These are phyloP conservation scores for Dendrolimus punctatus DNA, from an alignment of 1,140 invertebrate species.

Conservation along the genomic window DNA sequence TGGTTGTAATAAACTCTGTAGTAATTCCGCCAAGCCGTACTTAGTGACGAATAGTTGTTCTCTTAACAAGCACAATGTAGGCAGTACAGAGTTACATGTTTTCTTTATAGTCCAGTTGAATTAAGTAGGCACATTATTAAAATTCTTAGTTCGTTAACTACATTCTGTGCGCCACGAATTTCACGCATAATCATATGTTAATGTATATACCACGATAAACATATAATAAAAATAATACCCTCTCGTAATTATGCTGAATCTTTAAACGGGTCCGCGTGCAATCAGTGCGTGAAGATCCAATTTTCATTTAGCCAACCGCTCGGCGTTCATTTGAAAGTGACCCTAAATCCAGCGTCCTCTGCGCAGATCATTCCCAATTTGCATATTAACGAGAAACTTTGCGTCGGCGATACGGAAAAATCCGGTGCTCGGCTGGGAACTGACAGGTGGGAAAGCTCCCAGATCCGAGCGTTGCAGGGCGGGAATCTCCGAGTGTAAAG, in stretches of 20 bases:
- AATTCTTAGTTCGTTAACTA: conserved; percentile 33
- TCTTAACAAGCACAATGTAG: conserved; percentile 25
- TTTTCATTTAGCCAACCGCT: conserved; percentile 35
- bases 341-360: conserved; percentile 45
- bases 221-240: conserved; percentile 33
- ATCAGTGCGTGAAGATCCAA: conserved; percentile 49
- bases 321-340: conserved; percentile 41
- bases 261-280: conserved; percentile 37
- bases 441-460: conserved; percentile 29
- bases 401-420: conserved; percentile 54
- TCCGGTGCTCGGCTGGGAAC: conserved; percentile 43
- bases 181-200: conserved; percentile 35
- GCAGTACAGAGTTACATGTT: conserved; percentile 36
- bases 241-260: conserved; percentile 46
- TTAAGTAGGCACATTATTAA: conserved; percentile 38
- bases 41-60: conserved; percentile 19
- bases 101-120: conserved; percentile 39
- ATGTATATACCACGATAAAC: conserved; percentile 34
- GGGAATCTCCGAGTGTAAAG: no score
- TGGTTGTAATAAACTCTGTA: no score
- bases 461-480: not conserved
- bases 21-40: conserved; percentile 2
- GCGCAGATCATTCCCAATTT: conserved; percentile 59
- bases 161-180: conserved; percentile 23
- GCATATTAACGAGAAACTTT: conserved; percentile 66